Base-by-base conservation (phyloP, 2,888 invertebrate genomes). In the Hipparchia sbordonii region DNA sequence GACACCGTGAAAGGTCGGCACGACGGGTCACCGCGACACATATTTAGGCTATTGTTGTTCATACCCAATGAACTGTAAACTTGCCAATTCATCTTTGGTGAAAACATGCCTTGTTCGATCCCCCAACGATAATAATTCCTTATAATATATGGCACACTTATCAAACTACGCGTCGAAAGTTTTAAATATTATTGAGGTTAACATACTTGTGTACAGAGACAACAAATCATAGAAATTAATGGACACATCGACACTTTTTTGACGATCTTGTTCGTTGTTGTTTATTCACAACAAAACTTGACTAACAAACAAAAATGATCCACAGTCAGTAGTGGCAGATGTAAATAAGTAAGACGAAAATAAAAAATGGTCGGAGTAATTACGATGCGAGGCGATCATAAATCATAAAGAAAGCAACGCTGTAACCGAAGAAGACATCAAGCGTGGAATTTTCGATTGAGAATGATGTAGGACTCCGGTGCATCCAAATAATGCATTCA, bases 351-450 rank as follows among this genome's bases (percentile, higher is more conserved):
- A 72, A 54, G 63, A 70, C 52, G 65, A 65, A 69, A 33, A 82
- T 77, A 80, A 84, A 86, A 81, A 82, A 39, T 39, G 82, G 82
- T 81, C 63, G 72, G 70, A 72, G 82, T 85, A 89, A 88, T 88
- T 87, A 87, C 82, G 75, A 80, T 77, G 80, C 81, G 81, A 75
- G 79, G 80, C 79, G 79, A 71, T 85, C 86, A 86, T 91, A 90
- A 91, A 91, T 91, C 88, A 92, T 89, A 89, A 88, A 86, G 88
- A 90, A 91, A 91, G 88, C 86, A 87, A 83, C 82, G 81, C 79
- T 79, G 82, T 84, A 84, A 85, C 85, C 85, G 84, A 92, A 87
- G 89, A 90, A 90, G 91, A 89, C 84, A 87, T 92, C 89, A 88
- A 83, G 86, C 85, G 85, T 87, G 90, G 87, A 91, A 90, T 92